These are phyloP conservation scores for Delichon dasypus DNA, from an alignment of 2,797 vertebrate genomes.

Conservation along the genomic window DNA sequence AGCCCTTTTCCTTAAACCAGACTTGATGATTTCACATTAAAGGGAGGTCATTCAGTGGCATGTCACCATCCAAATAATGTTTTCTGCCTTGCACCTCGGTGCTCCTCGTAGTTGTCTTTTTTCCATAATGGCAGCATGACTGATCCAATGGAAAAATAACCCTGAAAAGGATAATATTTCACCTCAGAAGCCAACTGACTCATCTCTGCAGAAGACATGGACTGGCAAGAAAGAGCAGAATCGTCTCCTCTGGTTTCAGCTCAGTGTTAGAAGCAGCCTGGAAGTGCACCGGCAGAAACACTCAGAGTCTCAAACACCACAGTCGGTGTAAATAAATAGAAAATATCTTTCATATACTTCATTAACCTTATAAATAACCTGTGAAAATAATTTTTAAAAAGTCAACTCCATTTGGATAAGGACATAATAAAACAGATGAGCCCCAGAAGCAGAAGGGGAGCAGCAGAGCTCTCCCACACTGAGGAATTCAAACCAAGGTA, in stretches of 20 bases:
- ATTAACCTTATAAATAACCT: background rate
- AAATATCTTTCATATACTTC: background rate
- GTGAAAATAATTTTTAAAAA: background rate
- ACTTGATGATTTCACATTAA: background rate
- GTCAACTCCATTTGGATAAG: background rate
- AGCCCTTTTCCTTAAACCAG: background rate
- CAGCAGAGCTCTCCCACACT: background rate
- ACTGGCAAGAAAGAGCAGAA: background rate
- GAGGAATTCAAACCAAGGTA: background rate
- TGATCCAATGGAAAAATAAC: background rate
- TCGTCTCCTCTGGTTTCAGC: background rate
- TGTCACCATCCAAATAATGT: background rate
- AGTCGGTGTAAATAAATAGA: background rate
- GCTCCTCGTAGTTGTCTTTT: background rate
- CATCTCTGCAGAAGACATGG: background rate
- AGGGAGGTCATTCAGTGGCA: background rate
- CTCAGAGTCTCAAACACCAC: background rate
- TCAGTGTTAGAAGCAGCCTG: background rate
- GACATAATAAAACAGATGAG: background rate
- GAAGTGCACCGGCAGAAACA: background rate
- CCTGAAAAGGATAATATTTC: background rate
- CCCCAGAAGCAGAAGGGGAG: background rate
- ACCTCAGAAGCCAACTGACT: background rate
- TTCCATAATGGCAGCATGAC: fast-evolving
- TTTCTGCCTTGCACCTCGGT: background rate